Percentiles rank a stretch among this genome's conserved stretches.
These are phyloP conservation scores for Balaeniceps rex DNA, from an alignment of 2,113 vertebrate genomes.

Conservation along the genomic window DNA sequence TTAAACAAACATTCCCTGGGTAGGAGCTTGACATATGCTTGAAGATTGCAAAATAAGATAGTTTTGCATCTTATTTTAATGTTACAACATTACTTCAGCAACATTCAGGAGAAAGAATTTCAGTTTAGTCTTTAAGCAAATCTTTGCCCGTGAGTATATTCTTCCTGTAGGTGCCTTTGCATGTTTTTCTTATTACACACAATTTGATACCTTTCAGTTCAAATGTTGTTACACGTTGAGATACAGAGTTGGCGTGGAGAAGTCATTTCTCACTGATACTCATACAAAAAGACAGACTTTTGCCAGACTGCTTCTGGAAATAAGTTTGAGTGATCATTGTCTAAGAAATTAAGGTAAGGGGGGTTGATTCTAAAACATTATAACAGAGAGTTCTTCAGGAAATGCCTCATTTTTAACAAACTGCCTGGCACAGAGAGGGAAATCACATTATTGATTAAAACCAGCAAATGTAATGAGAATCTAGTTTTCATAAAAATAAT, in stretches of 20 bases:
- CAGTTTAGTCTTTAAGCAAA: neutral
- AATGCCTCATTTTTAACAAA: neutral
- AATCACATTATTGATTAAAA: constrained; percentile 10
- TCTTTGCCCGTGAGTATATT: neutral
- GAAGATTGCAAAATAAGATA: neutral
- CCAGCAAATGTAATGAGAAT: neutral
- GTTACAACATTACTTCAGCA: neutral
- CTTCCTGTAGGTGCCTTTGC: neutral
- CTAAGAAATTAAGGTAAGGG: neutral
- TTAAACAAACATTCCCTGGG: neutral
- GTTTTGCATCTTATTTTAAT: neutral
- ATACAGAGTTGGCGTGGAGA: neutral
- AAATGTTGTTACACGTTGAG: neutral
- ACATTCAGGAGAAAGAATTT: neutral
- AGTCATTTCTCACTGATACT: neutral
- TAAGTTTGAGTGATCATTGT: neutral
- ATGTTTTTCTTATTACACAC: neutral
- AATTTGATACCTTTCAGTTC: neutral
- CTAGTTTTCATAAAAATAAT: neutral
- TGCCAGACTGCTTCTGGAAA: neutral
- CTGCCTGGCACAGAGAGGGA: neutral
- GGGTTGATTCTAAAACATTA: neutral
- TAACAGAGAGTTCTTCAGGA: neutral
- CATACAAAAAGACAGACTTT: neutral
- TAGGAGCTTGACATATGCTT: neutral